Percentiles rank a stretch among this genome's conserved stretches.
These are phyloP conservation scores for Rhaphigaster nebulosa DNA, from an alignment of 2,888 invertebrate genomes.

Conservation along the genomic window DNA sequence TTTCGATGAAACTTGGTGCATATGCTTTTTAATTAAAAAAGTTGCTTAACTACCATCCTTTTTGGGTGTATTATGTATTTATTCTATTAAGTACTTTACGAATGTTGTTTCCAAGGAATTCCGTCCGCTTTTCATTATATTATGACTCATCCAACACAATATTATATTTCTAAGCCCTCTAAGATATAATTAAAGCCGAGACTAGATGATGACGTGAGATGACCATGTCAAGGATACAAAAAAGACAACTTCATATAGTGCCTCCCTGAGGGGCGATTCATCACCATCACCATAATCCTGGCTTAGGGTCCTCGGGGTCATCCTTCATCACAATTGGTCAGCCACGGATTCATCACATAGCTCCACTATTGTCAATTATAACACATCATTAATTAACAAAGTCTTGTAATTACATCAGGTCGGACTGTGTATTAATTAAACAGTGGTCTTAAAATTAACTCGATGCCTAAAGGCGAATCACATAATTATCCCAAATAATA, in stretches of 20 bases:
- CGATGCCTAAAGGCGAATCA: not conserved
- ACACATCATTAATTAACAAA: not conserved
- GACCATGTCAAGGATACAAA: not conserved
- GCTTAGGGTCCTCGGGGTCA: not conserved
- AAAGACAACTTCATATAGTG: slow-evolving; percentile 11
- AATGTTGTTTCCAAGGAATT: too few species aligned
- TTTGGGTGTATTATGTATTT: too few species aligned
- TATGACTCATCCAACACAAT: too few species aligned
- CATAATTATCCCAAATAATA: not conserved
- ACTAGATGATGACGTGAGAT: not conserved
- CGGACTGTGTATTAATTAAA: not conserved
- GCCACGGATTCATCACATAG: not conserved
- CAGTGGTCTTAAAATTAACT: not conserved
- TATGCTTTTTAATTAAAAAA: too few species aligned
- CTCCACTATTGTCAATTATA: not conserved
- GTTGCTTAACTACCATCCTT: too few species aligned
- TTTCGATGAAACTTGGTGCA: too few species aligned
- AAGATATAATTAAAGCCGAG: not conserved
- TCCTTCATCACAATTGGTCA: not conserved
- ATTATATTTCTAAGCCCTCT: too few species aligned
- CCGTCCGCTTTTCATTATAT: too few species aligned
- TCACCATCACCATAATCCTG: not conserved
- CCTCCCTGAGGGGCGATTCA: not conserved
- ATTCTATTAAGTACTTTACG: too few species aligned
- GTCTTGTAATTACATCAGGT: not conserved